Percentiles rank a stretch among this genome's conserved stretches.
Conservation (phyloP, 2,797 vertebrate species). For the Holocentrus rufus region DNA sequence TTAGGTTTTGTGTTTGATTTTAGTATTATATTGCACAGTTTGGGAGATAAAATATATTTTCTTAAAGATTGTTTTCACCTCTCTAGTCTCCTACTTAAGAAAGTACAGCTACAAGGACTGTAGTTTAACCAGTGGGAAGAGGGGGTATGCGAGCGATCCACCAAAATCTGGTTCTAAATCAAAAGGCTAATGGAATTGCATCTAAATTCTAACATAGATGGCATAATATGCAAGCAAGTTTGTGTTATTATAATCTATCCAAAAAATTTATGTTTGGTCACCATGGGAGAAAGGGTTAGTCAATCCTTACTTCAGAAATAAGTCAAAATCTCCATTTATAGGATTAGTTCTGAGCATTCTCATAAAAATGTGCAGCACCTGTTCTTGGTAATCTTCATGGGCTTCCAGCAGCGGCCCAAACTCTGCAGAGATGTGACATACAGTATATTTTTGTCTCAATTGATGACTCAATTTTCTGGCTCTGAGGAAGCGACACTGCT, state of each 20-base stretch:
- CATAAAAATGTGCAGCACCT: conserved; percentile 40
- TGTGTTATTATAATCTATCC: background rate
- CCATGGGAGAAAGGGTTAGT: background rate
- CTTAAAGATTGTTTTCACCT: too few species aligned
- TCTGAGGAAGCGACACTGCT: conserved; percentile 25
- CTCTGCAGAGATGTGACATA: conserved; percentile 55
- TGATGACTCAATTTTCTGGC: conserved; percentile 45
- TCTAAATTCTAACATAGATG: background rate
- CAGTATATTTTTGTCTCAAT: conserved; percentile 62
- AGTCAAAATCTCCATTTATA: background rate
- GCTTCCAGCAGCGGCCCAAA: conserved; percentile 33
- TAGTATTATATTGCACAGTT: too few species aligned
- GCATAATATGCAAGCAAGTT: background rate
- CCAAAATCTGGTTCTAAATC: background rate
- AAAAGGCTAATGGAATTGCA: background rate
- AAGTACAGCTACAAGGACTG: too few species aligned
- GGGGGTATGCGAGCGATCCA: background rate
- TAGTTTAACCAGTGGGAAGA: background rate
- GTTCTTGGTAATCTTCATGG: conserved; percentile 43
- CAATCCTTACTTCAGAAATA: background rate
- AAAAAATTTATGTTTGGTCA: background rate
- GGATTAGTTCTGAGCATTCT: background rate
- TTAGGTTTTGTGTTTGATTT: background rate
- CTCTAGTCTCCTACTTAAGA: too few species aligned
- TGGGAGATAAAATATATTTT: too few species aligned